Conservation (phyloP, 2,797 vertebrate species). For the Clarias laeviceps region DNA sequence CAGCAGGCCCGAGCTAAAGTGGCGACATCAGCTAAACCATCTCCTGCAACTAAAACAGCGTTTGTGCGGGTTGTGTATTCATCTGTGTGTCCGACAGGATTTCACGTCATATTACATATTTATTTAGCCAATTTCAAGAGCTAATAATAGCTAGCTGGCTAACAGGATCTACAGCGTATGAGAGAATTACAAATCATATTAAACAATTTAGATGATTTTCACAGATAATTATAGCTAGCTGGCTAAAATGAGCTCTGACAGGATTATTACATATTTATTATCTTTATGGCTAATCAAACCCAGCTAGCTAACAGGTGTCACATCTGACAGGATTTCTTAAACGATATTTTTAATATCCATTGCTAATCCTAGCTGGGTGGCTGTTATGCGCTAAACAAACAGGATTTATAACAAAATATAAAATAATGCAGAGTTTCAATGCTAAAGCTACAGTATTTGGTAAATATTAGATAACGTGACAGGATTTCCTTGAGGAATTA, state of each 20-base stretch:
- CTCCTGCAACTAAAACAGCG: background rate
- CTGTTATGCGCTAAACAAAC: background rate
- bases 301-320: background rate
- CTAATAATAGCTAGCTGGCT: background rate
- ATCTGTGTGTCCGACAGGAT: background rate
- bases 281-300: background rate
- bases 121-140: background rate
- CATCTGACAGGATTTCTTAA: background rate
- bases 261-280: background rate
- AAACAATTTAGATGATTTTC: background rate
- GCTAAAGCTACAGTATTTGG: background rate
- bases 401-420: background rate
- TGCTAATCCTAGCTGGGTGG: background rate
- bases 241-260: background rate
- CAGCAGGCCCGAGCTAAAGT: constrained; percentile 14
- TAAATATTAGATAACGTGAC: background rate
- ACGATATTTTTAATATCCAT: background rate
- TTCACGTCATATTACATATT: background rate
- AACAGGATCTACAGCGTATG: background rate
- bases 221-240: background rate
- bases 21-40: constrained; percentile 1
- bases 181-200: background rate
- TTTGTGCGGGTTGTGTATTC: background rate
- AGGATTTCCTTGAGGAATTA: background rate
- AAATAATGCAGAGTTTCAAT: background rate